A percentile compares a stretch with the other conserved stretches of the same genome.
Evolutionary conservation across 1,140 invertebrate species (phyloP).

Genomic region (Philotrypesis tridentata): DNA sequence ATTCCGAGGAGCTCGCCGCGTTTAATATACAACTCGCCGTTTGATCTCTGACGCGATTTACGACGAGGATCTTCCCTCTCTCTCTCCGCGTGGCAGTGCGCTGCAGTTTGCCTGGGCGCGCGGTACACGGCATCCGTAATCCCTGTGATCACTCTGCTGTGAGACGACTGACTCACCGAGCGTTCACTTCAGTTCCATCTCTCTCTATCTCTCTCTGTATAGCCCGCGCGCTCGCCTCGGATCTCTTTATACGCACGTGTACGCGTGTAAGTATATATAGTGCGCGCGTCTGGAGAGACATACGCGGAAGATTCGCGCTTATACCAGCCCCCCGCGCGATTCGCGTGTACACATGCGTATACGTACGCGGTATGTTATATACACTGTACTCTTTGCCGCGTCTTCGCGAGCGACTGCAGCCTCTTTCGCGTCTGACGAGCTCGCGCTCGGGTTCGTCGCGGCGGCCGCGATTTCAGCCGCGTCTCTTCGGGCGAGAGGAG

Average conservation of each 20-base stretch:
- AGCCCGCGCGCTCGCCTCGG: slow-evolving; percentile 50
- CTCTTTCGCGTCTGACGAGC: slow-evolving; percentile 12
- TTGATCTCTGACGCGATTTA: slow-evolving; percentile 75
- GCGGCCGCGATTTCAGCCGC: background rate
- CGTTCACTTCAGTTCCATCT: slow-evolving; percentile 60
- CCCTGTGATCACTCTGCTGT: slow-evolving; percentile 73
- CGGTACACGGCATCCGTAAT: slow-evolving; percentile 54
- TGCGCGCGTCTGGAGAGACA: background rate
- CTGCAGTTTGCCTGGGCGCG: slow-evolving; percentile 58
- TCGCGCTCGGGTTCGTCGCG: background rate
- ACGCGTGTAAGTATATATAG: background rate
- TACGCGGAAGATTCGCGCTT: background rate
- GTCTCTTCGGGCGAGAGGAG: background rate
- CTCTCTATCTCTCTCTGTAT: no score
- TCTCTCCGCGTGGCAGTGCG: slow-evolving; percentile 44
- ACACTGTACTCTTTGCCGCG: background rate
- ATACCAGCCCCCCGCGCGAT: no score
- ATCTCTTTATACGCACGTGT: background rate
- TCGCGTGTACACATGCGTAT: no score
- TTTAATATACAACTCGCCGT: slow-evolving; percentile 73
- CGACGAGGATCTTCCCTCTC: slow-evolving; percentile 60
- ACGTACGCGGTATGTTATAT: background rate
- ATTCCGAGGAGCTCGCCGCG: slow-evolving; percentile 38
- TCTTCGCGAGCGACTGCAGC: background rate
- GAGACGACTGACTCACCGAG: slow-evolving; percentile 59